A percentile compares a stretch with the other conserved stretches of the same genome.
Evolutionary conservation across 2,113 vertebrate species (phyloP).

Genomic region (Nipponia nippon): DNA sequence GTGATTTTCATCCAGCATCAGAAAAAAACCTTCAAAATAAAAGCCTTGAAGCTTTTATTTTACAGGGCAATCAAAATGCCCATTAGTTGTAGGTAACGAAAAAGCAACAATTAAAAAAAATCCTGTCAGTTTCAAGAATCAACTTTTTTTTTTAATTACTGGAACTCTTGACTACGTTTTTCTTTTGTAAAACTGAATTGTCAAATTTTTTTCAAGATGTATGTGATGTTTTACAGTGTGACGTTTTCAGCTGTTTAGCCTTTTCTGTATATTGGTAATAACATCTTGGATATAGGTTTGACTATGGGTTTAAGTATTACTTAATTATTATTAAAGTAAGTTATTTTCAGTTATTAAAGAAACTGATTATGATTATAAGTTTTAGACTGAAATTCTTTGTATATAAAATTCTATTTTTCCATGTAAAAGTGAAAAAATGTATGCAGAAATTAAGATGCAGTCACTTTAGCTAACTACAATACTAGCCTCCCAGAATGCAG

Average conservation of each 20-base stretch:
- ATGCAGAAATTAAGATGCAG: not conserved
- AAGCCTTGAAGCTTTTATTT: not conserved
- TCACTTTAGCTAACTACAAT: not conserved
- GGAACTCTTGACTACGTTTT: not conserved
- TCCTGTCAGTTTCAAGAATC: not conserved
- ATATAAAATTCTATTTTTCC: not conserved
- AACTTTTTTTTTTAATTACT: not conserved
- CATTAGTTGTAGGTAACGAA: not conserved
- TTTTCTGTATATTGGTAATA: not conserved
- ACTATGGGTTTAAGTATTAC: not conserved
- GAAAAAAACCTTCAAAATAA: not conserved
- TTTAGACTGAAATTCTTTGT: not conserved
- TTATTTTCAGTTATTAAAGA: not conserved
- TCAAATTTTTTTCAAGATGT: not conserved
- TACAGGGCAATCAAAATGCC: not conserved
- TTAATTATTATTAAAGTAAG: not conserved
- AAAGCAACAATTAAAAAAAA: not conserved
- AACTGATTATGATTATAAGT: not conserved
- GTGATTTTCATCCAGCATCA: not conserved
- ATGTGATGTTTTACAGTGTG: not conserved
- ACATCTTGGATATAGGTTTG: not conserved
- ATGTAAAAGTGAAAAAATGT: not conserved
- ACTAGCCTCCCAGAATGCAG: not conserved
- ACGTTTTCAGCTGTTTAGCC: not conserved
- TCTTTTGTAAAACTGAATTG: not conserved